Percentiles rank a stretch among this genome's conserved stretches.
These are phyloP conservation scores for Rhimphoctona megacephalus DNA, from an alignment of 2,888 invertebrate genomes.

Conservation along the genomic window DNA sequence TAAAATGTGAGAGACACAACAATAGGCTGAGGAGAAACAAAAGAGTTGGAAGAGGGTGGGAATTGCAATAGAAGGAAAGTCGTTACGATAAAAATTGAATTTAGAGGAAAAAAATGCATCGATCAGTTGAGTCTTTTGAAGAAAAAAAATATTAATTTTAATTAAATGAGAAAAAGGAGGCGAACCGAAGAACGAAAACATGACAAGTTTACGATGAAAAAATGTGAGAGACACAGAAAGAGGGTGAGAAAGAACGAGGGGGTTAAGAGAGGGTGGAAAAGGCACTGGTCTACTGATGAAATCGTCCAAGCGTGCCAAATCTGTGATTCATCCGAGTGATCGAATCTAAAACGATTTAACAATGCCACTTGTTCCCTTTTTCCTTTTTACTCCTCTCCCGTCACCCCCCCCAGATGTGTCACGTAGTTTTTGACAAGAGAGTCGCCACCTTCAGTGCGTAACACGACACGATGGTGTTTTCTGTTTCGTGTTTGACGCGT, in stretches of 20 bases:
- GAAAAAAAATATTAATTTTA: slow-evolving; percentile 15
- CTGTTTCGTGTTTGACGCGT: slow-evolving; percentile 73
- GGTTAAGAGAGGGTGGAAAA: slow-evolving; percentile 10
- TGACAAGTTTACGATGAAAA: background rate
- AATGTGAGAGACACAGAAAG: no score
- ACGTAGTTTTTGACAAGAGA: slow-evolving; percentile 73
- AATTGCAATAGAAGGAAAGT: background rate
- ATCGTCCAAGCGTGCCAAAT: slow-evolving; percentile 69
- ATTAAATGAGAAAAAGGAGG: slow-evolving; percentile 7
- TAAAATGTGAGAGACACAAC: no score
- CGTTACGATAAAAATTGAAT: no score
- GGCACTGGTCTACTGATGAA: slow-evolving; percentile 43
- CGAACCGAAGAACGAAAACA: background rate
- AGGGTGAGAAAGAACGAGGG: background rate
- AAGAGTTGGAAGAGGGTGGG: background rate
- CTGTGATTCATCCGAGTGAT: slow-evolving; percentile 75
- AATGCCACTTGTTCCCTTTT: slow-evolving; percentile 81
- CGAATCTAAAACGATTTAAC: slow-evolving; percentile 78
- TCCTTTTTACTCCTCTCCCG: background rate
- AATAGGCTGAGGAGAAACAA: background rate
- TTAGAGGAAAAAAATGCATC: no score
- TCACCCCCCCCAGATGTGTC: slow-evolving; percentile 70
- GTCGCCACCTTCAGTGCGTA: slow-evolving; percentile 72
- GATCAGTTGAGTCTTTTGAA: background rate
- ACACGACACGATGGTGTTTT: slow-evolving; percentile 77